A percentile compares a stretch with the other conserved stretches of the same genome.
Evolutionary conservation across 2,888 invertebrate species (phyloP).

Genomic region (Troides oblongomaculatus): DNA sequence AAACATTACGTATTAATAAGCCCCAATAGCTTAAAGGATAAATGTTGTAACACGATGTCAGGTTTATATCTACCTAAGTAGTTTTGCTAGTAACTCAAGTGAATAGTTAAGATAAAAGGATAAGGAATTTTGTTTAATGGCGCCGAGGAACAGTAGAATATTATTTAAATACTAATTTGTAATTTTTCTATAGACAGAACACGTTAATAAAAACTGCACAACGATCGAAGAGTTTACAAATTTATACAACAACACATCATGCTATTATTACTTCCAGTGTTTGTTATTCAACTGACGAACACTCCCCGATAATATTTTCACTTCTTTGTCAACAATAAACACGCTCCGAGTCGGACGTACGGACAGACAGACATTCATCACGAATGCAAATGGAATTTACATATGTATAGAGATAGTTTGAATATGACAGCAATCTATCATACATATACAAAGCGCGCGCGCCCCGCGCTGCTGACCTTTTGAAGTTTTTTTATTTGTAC

Average conservation of each 20-base stretch:
- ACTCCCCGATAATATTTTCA: constrained; percentile 43
- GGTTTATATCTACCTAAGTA: no score
- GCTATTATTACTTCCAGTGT: constrained; percentile 32
- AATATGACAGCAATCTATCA: constrained; percentile 73
- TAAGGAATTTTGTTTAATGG: no score
- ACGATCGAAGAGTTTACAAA: constrained; percentile 38
- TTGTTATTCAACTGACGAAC: constrained; percentile 37
- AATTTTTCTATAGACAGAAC: background rate
- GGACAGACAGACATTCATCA: constrained; percentile 47
- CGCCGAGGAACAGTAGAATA: no score
- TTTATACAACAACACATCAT: constrained; percentile 23
- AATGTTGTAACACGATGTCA: no score
- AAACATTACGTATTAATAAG: no score
- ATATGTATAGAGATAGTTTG: constrained; percentile 63
- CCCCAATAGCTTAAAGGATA: no score
- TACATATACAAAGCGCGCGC: constrained; percentile 56
- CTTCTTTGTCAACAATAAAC: constrained; percentile 39
- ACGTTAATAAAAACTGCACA: constrained; percentile 24
- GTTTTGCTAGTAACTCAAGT: no score
- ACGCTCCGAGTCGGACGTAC: constrained; percentile 33
- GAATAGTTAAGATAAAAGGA: no score
- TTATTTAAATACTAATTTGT: no score
- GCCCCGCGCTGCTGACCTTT: constrained; percentile 52
- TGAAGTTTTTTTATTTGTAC: constrained; percentile 37
- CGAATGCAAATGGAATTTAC: constrained; percentile 57